Evolutionary conservation across 2,113 vertebrate species (phyloP).

Genomic region (Bambusicola thoracicus): DNA sequence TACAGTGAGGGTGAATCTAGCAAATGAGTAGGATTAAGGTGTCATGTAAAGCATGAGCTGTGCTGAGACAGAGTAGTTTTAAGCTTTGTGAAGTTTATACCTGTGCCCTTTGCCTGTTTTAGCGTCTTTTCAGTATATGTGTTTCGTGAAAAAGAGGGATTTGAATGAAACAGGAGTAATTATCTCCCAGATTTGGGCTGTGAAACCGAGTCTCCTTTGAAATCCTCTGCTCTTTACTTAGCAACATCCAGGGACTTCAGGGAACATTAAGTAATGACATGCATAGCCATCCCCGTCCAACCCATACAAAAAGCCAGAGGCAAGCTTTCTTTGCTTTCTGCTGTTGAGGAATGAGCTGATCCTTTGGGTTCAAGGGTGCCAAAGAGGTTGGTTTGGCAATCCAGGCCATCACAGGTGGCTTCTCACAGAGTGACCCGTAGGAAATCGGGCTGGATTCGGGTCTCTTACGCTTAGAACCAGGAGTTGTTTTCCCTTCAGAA

Average conservation of each 20-base stretch:
- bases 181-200: neutral
- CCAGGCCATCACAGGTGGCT: neutral
- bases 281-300: neutral
- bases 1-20: slow-evolving; percentile 69
- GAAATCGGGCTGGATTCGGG: neutral
- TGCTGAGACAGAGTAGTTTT: slow-evolving; percentile 52
- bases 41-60: slow-evolving; percentile 66
- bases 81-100: slow-evolving; percentile 58
- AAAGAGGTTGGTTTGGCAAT: neutral
- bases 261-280: slow-evolving; percentile 8
- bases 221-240: slow-evolving; percentile 46
- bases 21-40: slow-evolving; percentile 76
- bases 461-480: neutral
- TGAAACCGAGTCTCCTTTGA: slow-evolving; percentile 57
- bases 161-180: slow-evolving; percentile 36
- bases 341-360: neutral
- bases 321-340: neutral
- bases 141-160: slow-evolving; percentile 34
- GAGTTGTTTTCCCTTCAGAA: neutral
- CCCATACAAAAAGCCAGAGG: neutral
- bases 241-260: neutral
- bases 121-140: neutral
- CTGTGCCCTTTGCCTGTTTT: neutral
- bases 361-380: rapidly evolving
- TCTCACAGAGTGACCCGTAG: neutral